These are phyloP conservation scores for Autographa pulchrina DNA, from an alignment of 2,888 invertebrate species.

Conservation along the genomic window DNA sequence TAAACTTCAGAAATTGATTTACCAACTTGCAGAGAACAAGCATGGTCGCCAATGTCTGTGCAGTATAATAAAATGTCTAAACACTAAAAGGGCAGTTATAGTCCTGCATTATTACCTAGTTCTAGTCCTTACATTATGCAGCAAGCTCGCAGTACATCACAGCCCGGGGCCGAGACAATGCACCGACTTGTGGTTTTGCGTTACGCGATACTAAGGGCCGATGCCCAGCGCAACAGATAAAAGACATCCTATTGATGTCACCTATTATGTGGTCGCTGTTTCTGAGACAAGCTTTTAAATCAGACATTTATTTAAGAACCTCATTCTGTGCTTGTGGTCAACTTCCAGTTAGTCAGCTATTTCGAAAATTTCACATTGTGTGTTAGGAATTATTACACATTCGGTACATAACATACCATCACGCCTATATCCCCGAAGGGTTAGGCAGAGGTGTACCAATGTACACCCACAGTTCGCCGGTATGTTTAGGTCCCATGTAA, in stretches of 20 bases:
- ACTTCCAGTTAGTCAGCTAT: background rate
- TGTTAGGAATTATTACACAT: too few species aligned
- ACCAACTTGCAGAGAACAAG: too few species aligned
- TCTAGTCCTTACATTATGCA: background rate
- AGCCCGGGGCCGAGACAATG: conserved; percentile 39
- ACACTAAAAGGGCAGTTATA: too few species aligned
- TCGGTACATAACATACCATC: too few species aligned
- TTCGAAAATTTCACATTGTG: background rate
- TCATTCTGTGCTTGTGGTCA: background rate
- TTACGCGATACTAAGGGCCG: conserved; percentile 48
- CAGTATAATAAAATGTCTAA: too few species aligned
- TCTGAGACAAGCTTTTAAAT: background rate
- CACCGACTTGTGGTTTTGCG: conserved; percentile 59
- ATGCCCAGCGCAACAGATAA: conserved; percentile 34
- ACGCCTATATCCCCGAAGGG: too few species aligned
- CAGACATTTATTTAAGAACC: background rate
- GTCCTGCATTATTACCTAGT: too few species aligned
- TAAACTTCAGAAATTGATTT: too few species aligned
- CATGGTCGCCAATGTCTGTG: too few species aligned
- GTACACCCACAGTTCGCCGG: too few species aligned
- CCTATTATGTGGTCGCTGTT: conserved; percentile 33
- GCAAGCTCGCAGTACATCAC: conserved; percentile 32
- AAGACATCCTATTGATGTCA: conserved; percentile 43
- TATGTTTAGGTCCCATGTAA: too few species aligned
- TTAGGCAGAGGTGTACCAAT: too few species aligned